phyloP scores from a whole-genome alignment of 2,113 vertebrate genomes.

The Corydoras sp. region DNA sequence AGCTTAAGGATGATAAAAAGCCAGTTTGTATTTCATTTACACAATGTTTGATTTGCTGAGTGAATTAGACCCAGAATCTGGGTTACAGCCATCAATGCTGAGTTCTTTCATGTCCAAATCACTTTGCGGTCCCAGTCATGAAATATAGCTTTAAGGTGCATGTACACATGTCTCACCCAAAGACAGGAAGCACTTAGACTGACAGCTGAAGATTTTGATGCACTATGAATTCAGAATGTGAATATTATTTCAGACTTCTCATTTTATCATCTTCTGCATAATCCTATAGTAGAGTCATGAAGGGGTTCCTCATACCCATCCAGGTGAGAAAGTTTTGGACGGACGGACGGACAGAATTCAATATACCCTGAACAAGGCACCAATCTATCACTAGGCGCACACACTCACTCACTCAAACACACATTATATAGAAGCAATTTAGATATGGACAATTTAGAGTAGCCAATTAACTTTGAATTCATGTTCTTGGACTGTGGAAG shows the following conservation, averaged over 20 bases:
- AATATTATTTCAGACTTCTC: constrained; percentile 1
- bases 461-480: too few relatives aligned
- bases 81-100: constrained; percentile 16
- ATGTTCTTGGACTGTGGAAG: too few relatives aligned
- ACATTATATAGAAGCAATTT: too few relatives aligned
- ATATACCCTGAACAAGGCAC: too few relatives aligned
- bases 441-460: too few relatives aligned
- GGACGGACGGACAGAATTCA: too few relatives aligned
- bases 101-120: constrained; percentile 19
- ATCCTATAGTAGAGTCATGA: neutral
- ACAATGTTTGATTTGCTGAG: constrained; percentile 30
- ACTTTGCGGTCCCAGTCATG: constrained; percentile 5
- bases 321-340: too few relatives aligned
- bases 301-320: neutral
- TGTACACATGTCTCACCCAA: neutral
- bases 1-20: constrained; percentile 29
- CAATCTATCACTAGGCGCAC: too few relatives aligned
- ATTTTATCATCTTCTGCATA: neutral
- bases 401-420: neutral
- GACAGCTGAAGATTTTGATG: constrained; percentile 26
- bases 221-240: neutral
- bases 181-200: neutral
- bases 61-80: constrained; percentile 20
- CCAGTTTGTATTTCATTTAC: constrained; percentile 44
- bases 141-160: constrained; percentile 10